These are phyloP conservation scores for Halictus rubicundus DNA, from an alignment of 1,140 invertebrate genomes.

Conservation along the genomic window DNA sequence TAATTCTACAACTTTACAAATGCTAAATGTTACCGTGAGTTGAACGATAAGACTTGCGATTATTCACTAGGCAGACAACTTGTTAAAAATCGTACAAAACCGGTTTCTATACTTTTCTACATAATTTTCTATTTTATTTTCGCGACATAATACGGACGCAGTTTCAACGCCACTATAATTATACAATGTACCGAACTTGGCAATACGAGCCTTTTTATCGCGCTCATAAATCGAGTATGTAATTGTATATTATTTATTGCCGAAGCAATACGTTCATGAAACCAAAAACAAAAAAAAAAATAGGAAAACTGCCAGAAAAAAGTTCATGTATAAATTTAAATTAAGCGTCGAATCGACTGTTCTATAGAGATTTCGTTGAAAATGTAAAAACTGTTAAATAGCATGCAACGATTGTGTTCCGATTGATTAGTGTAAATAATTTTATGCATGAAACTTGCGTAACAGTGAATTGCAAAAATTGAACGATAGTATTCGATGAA, in stretches of 20 bases:
- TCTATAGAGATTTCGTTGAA: slow-evolving; percentile 16
- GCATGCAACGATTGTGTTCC: slow-evolving; percentile 2
- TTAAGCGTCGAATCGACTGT: slow-evolving; percentile 10
- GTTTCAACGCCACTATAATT: not conserved
- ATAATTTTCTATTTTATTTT: not conserved
- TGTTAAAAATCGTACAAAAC: not conserved
- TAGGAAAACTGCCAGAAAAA: slow-evolving; percentile 44
- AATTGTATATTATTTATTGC: not conserved
- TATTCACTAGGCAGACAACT: not conserved
- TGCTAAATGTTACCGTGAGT: too few relatives aligned
- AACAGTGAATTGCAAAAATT: not conserved
- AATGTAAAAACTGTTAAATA: slow-evolving; percentile 21
- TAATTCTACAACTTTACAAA: not conserved
- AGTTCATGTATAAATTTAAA: slow-evolving; percentile 15
- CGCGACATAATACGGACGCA: not conserved
- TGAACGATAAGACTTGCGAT: not conserved
- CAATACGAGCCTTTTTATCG: not conserved
- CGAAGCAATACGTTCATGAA: not conserved
- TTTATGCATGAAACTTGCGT: not conserved
- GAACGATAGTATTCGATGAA: not conserved
- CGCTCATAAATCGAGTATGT: not conserved
- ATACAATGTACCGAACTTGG: not conserved
- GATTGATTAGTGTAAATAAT: slow-evolving; percentile 16
- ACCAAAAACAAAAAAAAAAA: slow-evolving; percentile 13
- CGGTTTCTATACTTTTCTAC: slow-evolving; percentile 33